Base-by-base conservation (phyloP, 2,888 invertebrate genomes). In the Autographa pulchrina region DNA sequence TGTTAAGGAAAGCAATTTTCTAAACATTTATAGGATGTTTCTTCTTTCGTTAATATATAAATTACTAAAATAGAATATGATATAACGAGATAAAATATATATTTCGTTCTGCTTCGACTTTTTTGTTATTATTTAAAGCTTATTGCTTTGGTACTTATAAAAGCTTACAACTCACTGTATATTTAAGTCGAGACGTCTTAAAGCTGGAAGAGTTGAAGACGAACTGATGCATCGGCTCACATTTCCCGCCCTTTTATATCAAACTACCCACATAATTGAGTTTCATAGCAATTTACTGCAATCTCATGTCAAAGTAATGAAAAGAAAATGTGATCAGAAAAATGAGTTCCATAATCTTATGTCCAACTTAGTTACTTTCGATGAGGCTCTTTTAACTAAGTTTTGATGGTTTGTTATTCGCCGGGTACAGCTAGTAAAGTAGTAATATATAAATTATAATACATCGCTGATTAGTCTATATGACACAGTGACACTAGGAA, bases 151-250 rank as follows among this genome's bases (percentile, higher is more conserved):
- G 25, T 8, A 2, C 4, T 14, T 8, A 3, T 7, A 59, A 9
- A 0, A 48, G 18, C 3, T 2, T 56, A 43, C 8, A 64, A 76
- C 80, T 75, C 31, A 75, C 83, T 62, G 62, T 64, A 1, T 52
- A 60, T 2, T 0, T 31, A 62, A 70, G 18, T 25, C 5, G 6
- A 58, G 9, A 73, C 31, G 52, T 59, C 60, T 54, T 73, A 25
- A 20, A 70, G 61, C 18, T n/a, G 8, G 48, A 48, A 72, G 62
- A 62, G 41, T 18, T 32, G 54, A 41, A 68, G 70, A 31, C 0
- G 16, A 75, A 83, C 77, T 83, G 83, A 77, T 83, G 82, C 78
- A 78, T 63, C 32, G 8, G 0, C 18, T 11, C 31, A 56, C 61
- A 54, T 70, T 25, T 59, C 18, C 31, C 4, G 38, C 13, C 41